phyloP scores from a whole-genome alignment of 2,888 invertebrate species.

The Melanargia galathea region DNA sequence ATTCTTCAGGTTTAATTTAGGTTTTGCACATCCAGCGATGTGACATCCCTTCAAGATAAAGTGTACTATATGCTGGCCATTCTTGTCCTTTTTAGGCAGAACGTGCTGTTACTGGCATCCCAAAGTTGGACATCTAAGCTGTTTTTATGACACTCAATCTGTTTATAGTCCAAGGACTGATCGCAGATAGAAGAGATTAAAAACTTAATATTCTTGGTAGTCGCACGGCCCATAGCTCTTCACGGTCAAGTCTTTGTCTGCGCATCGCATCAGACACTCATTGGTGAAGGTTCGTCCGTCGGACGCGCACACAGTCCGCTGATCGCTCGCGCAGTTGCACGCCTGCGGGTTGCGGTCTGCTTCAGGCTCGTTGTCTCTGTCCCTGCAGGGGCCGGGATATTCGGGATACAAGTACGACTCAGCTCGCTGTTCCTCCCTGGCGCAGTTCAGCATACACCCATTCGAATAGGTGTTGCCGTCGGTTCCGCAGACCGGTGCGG shows the following conservation, averaged over 20 bases:
- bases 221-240: conserved; percentile 38
- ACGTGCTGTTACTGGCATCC: too few species aligned
- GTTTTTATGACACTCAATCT: too few species aligned
- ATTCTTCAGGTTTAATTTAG: too few species aligned
- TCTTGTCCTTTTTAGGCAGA: too few species aligned
- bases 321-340: conserved; percentile 45
- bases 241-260: conserved; percentile 35
- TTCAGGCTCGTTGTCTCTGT: not conserved
- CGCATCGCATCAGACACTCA: conserved; percentile 84
- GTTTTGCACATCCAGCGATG: too few species aligned
- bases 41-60: too few species aligned
- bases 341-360: conserved; percentile 3
- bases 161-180: too few species aligned
- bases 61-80: too few species aligned
- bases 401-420: conserved; percentile 39
- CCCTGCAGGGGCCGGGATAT: conserved; percentile 39
- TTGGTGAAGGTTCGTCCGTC: conserved; percentile 86
- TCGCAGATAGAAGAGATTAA: too few species aligned
- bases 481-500: conserved; percentile 30
- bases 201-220: too few species aligned
- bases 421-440: conserved; percentile 37
- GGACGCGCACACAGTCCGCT: conserved; percentile 84
- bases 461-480: conserved; percentile 47
- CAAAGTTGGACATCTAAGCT: too few species aligned
- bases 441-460: conserved; percentile 49